These are phyloP conservation scores for Drosophila gaucha DNA, from an alignment of 2,888 invertebrate species.

Conservation along the genomic window DNA sequence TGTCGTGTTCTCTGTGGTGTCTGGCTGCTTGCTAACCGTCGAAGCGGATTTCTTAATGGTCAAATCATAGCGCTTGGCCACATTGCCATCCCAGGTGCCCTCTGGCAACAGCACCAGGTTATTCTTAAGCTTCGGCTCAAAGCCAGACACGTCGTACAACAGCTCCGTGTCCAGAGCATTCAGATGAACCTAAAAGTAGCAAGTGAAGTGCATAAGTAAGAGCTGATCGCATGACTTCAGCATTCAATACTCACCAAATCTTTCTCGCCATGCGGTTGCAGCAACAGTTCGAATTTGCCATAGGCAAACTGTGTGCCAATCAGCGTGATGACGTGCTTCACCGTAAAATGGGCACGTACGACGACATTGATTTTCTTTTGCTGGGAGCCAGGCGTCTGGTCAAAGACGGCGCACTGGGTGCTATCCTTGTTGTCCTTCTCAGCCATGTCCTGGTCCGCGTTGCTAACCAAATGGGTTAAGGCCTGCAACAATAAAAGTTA, in stretches of 20 bases:
- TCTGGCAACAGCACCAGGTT: conserved; percentile 78
- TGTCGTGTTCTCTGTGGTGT: conserved; percentile 14
- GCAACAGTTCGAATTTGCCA: conserved; percentile 81
- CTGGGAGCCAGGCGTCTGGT: conserved; percentile 83
- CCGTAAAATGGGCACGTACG: conserved; percentile 81
- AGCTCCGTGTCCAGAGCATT: conserved; percentile 73
- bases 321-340: conserved; percentile 81
- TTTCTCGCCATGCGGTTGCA: conserved; percentile 78
- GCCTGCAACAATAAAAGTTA: conserved; percentile 24
- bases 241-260: conserved; percentile 68
- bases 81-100: conserved; percentile 81
- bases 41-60: conserved; percentile 56
- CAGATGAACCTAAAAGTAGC: conserved; percentile 75
- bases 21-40: conserved; percentile 25
- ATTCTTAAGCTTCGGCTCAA: conserved; percentile 78
- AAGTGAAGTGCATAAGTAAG: neutral
- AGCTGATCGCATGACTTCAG: neutral
- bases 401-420: conserved; percentile 82
- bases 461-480: conserved; percentile 28
- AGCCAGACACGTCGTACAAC: conserved; percentile 80
- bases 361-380: conserved; percentile 83
- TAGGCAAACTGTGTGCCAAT: conserved; percentile 83
- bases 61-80: conserved; percentile 77
- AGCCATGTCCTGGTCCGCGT: conserved; percentile 32
- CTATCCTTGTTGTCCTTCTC: conserved; percentile 58